Base-by-base conservation (phyloP, 2,888 invertebrate species). In the Acleris sparsana region DNA sequence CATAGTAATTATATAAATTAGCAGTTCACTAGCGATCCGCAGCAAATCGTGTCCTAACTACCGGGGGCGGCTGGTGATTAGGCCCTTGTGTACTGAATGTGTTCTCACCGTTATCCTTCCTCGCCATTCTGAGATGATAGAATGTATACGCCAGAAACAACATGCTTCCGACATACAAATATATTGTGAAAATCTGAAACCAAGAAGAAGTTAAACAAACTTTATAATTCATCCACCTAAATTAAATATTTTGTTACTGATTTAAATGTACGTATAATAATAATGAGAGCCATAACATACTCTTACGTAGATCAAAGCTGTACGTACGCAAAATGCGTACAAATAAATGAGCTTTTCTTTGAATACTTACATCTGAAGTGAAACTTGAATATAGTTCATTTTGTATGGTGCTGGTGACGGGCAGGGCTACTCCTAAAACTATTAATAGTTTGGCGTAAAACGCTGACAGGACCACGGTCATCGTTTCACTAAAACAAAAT, bases 101-200 rank as follows among this genome's bases (percentile, higher is more conserved):
- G 48, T 59, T 72, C 85, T 82, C 74, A 92, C 92, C 85, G 68
- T 87, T 84, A 63, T 82, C 78, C 67, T 79, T 80, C 75, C 85
- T 92, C 29, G 88, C 86, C 70, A 87, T 83, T 52, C 90, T 86
- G 67, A 94, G 91, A 70, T 94, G 93, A 71, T 93, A 93, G 82
- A 96, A 96, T 73, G 95, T 95, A 82, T 95, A 95, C 60, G 94
- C 92, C 64, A 96, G 92, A 80, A 96, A 96, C 16, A 93, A 74
- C 93, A 96, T 96, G 75, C 95, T 95, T 58, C 94, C 94, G 68
- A 94, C 86, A 81, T 96, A 96, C 63, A 96, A 92, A 80, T 96
- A 96, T 77, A 96, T 92, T 77, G 96, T 96, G 81, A 96, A 96
- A 17, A 94, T 93, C 93, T 96, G 85, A 71, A 87, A 84, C 63